phyloP scores from a whole-genome alignment of 92 coral and sea anemone species.

The Heliopora coerulea region DNA sequence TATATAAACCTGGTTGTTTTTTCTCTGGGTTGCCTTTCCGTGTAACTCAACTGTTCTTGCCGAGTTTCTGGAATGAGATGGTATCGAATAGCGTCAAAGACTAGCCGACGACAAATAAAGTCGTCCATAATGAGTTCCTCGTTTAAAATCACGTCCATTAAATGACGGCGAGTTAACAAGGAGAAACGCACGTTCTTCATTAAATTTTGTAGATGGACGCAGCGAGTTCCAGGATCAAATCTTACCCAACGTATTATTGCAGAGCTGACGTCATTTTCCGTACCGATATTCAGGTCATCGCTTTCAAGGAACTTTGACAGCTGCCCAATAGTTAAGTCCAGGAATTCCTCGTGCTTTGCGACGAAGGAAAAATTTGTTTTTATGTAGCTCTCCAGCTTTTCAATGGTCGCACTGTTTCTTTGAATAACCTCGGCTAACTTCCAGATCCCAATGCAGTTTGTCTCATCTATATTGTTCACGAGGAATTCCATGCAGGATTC shows the following conservation, averaged over 20 bases:
- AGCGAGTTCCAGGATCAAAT: conserved; percentile 64
- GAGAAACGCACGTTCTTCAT: conserved; percentile 89
- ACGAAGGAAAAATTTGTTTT: conserved; percentile 79
- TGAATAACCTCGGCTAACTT: conserved; percentile 79
- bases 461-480: conserved; percentile 68
- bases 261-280: conserved; percentile 80
- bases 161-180: conserved; percentile 78
- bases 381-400: conserved; percentile 71
- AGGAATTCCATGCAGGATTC: conserved; percentile 90
- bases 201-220: conserved; percentile 56
- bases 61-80: conserved; percentile 93
- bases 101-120: conserved; percentile 69
- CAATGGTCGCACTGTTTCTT: conserved; percentile 61
- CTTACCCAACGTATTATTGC: conserved; percentile 83
- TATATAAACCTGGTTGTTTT: conserved; percentile 79
- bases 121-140: conserved; percentile 82
- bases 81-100: conserved; percentile 85
- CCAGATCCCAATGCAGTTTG: conserved; percentile 88
- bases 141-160: conserved; percentile 83
- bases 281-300: conserved; percentile 83
- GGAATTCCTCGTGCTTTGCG: conserved; percentile 74
- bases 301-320: conserved; percentile 65
- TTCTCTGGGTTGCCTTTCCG: conserved; percentile 64
- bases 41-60: conserved; percentile 28
- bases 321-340: conserved; percentile 63